Evolutionary conservation across 1,140 invertebrate species (phyloP).

Genomic region (Chlorops oryzae): DNA sequence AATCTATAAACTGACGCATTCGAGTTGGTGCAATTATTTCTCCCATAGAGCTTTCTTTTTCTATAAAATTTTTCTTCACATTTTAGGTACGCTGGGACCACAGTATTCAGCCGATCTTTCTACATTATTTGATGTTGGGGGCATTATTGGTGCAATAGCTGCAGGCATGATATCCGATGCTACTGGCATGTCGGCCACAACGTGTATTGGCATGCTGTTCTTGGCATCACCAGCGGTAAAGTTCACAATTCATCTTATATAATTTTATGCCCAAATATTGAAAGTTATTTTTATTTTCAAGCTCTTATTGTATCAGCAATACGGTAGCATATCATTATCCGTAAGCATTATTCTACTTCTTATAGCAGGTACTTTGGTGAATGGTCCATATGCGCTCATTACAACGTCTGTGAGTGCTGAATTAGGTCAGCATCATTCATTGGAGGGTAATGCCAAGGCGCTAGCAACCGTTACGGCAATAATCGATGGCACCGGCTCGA

Average conservation of each 20-base stretch:
- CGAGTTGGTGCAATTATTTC: not conserved
- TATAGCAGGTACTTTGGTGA: slow-evolving; percentile 76
- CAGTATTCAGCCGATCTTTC: slow-evolving; percentile 76
- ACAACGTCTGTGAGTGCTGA: slow-evolving; percentile 95
- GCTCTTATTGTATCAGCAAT: slow-evolving; percentile 73
- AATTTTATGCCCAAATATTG: not conserved
- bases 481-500: slow-evolving; percentile 92
- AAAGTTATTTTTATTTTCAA: slow-evolving; percentile 47
- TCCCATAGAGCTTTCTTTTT: not conserved
- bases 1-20: not conserved
- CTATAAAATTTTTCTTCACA: slow-evolving; percentile 9
- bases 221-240: slow-evolving; percentile 75
- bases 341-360: slow-evolving; percentile 68
- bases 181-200: slow-evolving; percentile 74
- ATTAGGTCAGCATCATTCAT: slow-evolving; percentile 73
- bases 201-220: slow-evolving; percentile 76
- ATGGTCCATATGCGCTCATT: slow-evolving; percentile 92
- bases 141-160: slow-evolving; percentile 79
- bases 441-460: slow-evolving; percentile 81
- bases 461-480: slow-evolving; percentile 94
- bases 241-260: not conserved
- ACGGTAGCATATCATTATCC: slow-evolving; percentile 57
- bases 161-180: slow-evolving; percentile 82
- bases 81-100: slow-evolving; percentile 62
- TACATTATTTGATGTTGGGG: slow-evolving; percentile 86